These are phyloP conservation scores for Parazoanthus darwini DNA, from an alignment of 92 coral and sea anemone genomes.

Conservation along the genomic window DNA sequence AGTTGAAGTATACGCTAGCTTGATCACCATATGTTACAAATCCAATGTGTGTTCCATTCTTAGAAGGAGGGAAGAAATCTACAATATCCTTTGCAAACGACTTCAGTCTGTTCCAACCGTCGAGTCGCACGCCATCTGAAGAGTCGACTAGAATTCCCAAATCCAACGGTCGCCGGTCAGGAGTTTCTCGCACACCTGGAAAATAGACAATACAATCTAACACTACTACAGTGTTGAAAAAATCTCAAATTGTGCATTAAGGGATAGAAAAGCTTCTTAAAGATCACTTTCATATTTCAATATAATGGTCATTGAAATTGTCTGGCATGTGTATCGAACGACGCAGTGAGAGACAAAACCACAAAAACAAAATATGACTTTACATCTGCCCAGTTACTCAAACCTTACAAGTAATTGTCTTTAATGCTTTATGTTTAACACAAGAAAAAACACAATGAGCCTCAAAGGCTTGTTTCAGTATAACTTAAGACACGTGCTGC, in stretches of 20 bases:
- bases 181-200: neutral
- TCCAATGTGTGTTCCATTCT: conserved; percentile 57
- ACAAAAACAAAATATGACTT: too few relatives aligned
- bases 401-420: too few relatives aligned
- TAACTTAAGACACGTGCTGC: too few relatives aligned
- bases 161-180: conserved; percentile 29
- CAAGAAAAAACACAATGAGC: too few relatives aligned
- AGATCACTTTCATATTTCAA: too few relatives aligned
- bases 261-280: neutral
- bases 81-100: conserved; percentile 47
- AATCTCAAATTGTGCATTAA: too few relatives aligned
- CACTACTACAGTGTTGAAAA: neutral
- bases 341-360: too few relatives aligned
- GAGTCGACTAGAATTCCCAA: conserved; percentile 29
- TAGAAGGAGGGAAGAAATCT: conserved; percentile 48
- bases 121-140: conserved; percentile 21
- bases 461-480: too few relatives aligned
- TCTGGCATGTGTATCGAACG: too few relatives aligned
- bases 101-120: conserved; percentile 10
- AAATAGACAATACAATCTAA: neutral
- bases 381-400: too few relatives aligned
- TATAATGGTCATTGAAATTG: too few relatives aligned
- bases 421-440: too few relatives aligned
- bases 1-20: conserved; percentile 23
- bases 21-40: conserved; percentile 54